Evolutionary conservation across 2,797 vertebrate genomes (phyloP).

Genomic region (Podargus strigoides): DNA sequence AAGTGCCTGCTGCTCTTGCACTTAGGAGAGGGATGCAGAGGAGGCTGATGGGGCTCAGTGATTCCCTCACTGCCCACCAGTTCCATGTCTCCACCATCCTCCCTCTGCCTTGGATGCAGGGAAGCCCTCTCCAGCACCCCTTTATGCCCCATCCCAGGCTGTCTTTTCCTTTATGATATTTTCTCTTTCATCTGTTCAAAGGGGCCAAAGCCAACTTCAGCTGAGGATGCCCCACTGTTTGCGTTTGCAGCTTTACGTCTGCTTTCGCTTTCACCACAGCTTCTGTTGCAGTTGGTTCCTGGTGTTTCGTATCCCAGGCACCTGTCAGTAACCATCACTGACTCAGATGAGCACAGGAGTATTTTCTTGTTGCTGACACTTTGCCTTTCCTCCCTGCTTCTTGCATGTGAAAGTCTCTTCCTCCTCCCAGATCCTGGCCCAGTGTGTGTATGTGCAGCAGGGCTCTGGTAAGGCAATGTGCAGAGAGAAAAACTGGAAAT

Average conservation of each 20-base stretch:
- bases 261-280: neutral
- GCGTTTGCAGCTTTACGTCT: neutral
- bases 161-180: neutral
- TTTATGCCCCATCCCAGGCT: neutral
- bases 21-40: neutral
- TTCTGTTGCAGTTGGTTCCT: neutral
- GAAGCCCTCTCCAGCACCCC: neutral
- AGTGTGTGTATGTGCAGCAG: rapidly evolving
- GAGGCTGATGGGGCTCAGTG: neutral
- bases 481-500: neutral
- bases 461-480: neutral
- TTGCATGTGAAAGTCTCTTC: neutral
- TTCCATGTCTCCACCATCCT: neutral
- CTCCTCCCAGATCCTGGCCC: neutral
- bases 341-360: neutral
- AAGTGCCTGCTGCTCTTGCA: neutral
- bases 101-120: neutral
- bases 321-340: neutral
- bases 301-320: neutral
- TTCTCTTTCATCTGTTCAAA: neutral
- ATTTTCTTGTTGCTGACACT: neutral
- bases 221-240: neutral
- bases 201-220: neutral
- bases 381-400: neutral
- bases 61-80: neutral